phyloP scores from a whole-genome alignment of 2,113 vertebrate species.

The Corythornis madagascariensis region DNA sequence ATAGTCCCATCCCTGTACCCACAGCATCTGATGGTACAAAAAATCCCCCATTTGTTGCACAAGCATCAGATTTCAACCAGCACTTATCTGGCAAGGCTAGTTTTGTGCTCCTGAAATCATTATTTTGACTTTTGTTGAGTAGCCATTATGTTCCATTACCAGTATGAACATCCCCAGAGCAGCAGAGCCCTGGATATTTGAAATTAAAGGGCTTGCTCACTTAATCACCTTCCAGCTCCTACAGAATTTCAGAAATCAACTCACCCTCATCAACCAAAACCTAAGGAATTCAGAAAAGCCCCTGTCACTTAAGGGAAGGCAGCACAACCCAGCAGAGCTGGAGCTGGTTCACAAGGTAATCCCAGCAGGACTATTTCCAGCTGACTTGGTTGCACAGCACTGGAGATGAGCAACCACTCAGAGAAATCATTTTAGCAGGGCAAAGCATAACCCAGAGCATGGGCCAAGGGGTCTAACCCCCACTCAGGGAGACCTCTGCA shows the following conservation, averaged over 20 bases:
- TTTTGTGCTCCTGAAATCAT: conserved; percentile 45
- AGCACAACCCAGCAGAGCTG: background rate
- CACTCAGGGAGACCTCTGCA: rapidly evolving
- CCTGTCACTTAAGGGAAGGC: background rate
- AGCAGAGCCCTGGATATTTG: background rate
- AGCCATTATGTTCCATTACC: conserved; percentile 27
- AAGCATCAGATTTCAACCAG: conserved; percentile 69
- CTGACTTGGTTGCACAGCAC: background rate
- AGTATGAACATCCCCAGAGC: conserved; percentile 17
- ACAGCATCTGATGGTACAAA: conserved; percentile 44
- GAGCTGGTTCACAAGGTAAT: background rate
- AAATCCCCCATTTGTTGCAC: conserved; percentile 41
- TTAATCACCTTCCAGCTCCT: background rate
- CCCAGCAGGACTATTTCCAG: background rate
- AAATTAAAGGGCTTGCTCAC: conserved; percentile 8
- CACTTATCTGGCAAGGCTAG: conserved; percentile 50
- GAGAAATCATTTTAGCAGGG: background rate
- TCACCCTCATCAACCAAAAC: background rate
- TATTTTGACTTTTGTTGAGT: conserved; percentile 37
- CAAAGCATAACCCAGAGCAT: background rate
- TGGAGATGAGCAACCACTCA: background rate
- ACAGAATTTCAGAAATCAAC: background rate
- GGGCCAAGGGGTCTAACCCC: rapidly evolving
- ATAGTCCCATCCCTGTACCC: background rate
- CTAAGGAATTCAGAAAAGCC: background rate